These are phyloP conservation scores for Pantherophis vulpinus DNA, from an alignment of 2,797 vertebrate genomes.

Conservation along the genomic window DNA sequence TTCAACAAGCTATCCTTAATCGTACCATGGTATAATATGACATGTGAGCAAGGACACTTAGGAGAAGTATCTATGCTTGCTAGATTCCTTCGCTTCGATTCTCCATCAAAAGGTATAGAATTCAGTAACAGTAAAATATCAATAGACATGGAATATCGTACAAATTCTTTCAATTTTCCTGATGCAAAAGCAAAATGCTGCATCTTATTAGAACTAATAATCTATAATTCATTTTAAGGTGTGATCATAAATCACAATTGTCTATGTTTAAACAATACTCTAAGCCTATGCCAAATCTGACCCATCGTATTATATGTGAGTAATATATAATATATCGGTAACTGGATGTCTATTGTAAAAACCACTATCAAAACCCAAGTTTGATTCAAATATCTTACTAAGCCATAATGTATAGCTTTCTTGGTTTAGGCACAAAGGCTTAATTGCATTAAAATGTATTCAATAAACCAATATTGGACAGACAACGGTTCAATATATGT, in stretches of 20 bases:
- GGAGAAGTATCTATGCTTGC: neutral
- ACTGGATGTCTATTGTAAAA: neutral
- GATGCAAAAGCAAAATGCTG: neutral
- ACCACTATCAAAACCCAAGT: neutral
- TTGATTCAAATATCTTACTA: neutral
- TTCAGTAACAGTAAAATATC: neutral
- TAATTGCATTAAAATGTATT: neutral
- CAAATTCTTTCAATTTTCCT: neutral
- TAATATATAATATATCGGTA: neutral
- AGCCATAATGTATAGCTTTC: neutral
- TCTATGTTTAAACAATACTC: neutral
- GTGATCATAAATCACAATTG: neutral
- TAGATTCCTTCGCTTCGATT: neutral
- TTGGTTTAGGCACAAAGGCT: neutral
- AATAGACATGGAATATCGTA: neutral
- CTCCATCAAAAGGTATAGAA: neutral
- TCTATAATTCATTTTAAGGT: neutral
- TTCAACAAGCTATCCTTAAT: neutral
- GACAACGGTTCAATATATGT: neutral
- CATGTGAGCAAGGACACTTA: neutral
- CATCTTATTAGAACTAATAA: neutral
- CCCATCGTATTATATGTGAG: neutral
- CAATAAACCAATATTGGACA: neutral
- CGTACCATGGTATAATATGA: neutral
- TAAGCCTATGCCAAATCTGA: neutral